Evolutionary conservation across 1,140 invertebrate genomes (phyloP), one percentile per base, ranked within the genome.

Genomic region (Bombus confusus): DNA sequence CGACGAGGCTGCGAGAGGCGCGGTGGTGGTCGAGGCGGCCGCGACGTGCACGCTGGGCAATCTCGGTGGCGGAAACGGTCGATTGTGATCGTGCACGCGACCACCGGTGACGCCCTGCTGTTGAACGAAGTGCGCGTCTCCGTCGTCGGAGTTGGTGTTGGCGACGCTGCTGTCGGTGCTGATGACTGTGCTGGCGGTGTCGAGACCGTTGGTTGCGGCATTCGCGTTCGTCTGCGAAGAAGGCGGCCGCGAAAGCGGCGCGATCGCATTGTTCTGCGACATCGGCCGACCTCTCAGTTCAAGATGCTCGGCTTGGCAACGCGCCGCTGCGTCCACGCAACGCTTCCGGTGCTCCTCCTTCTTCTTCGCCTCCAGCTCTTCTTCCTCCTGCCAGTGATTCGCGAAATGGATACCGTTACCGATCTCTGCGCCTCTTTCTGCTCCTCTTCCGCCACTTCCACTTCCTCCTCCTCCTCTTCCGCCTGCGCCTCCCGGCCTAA

Each of bases 201-300:
- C 66, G 66, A 34, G 18, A 52, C 47, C 47, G 69, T 62, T 82
- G 10, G 2, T 68, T 1, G 37, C n/a, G 57, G 57, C 57, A 15
- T 64, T 75, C 18, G 72, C n/a, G 57, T 57, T 83, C 25, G 76
- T 37, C 74, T 73, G 89, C 78, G 94, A 73, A 80, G 93, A 92
- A 75, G 94, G 95, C 85, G 92, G 92, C 93, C 94, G 93, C 92
- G 94, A 92, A 82, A 91, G 94, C 93, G 93, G 91, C 93, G 92
- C 80, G 76, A 92, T 90, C 89, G 92, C 93, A 93, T 94, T 86
- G 76, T 87, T 93, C 84, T 91, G 93, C 89, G 93, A 94, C 95
- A 94, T 95, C 87, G 92, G 92, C 91, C 90, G 88, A 91, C 90
- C 92, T 90, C 91, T 92, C 90, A 93, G 79, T 86, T 93, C 92